Percentiles rank a stretch among this genome's conserved stretches.
phyloP scores from a whole-genome alignment of 2,797 vertebrate genomes.

The Catostomus latipinnis region DNA sequence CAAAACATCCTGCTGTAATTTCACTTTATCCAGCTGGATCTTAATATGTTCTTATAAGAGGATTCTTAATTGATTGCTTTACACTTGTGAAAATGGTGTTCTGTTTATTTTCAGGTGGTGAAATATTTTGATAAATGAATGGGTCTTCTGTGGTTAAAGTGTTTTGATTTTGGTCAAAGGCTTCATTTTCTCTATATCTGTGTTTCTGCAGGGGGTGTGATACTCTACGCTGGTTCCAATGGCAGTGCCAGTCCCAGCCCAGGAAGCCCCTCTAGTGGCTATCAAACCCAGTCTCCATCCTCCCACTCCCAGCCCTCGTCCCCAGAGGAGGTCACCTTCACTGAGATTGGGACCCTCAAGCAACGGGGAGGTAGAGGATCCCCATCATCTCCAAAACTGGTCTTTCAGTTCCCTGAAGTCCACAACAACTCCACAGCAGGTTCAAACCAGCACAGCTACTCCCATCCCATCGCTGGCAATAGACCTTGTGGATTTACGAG shows the following conservation, averaged over 20 bases:
- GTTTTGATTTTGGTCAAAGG: not conserved
- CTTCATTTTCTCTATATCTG: not conserved
- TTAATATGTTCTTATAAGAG: too few relatives aligned
- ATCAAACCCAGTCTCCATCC: conserved; percentile 81
- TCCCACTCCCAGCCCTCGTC: conserved; percentile 79
- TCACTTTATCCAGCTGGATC: too few relatives aligned
- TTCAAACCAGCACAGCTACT: conserved; percentile 69
- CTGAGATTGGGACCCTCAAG: conserved; percentile 79
- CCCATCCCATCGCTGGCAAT: conserved; percentile 74
- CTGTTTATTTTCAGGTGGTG: too few relatives aligned
- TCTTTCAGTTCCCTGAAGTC: conserved; percentile 85
- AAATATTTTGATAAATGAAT: not conserved
- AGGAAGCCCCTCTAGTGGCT: conserved; percentile 81
- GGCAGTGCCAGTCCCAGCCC: conserved; percentile 79
- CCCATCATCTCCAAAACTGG: conserved; percentile 76
- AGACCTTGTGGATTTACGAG: conserved; percentile 82
- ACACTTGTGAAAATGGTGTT: too few relatives aligned
- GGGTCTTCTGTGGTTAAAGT: not conserved
- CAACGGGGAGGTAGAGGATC: conserved; percentile 64
- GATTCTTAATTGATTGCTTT: too few relatives aligned
- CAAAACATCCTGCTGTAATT: too few relatives aligned
- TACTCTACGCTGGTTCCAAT: conserved; percentile 81
- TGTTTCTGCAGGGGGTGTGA: conserved; percentile 73
- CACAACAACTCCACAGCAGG: conserved; percentile 64
- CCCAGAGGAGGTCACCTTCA: conserved; percentile 82